Base-by-base conservation (phyloP, 2,113 vertebrate species). In the Pangasianodon gigas region DNA sequence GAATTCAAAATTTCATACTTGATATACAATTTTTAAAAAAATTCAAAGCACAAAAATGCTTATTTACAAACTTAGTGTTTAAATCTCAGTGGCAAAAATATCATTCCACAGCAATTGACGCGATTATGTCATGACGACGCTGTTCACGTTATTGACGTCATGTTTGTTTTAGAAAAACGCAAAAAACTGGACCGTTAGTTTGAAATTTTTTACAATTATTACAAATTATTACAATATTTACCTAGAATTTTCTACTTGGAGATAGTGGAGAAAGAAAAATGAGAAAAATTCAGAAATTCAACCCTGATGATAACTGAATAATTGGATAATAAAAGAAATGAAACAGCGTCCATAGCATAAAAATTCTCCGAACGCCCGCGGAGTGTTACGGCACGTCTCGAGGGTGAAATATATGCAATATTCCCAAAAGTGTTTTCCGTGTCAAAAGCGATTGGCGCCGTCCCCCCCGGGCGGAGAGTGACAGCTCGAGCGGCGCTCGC, bases 401-500 rank as follows among this genome's bases (percentile, higher is more conserved):
- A 37, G 74, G 52, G 69, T 85, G 84, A 90, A 90, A 89, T 85
- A 85, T 83, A 88, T 82, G 85, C 85, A 90, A 92, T 87, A 87
- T 90, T 89, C 89, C 90, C 90, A 87, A 90, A 90, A 88, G 82
- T 85, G 82, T 88, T 85, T 85, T 90, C 54, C 56, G 62, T 91
- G 90, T 89, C 92, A 89, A 79, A 93, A 88, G 65, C 86, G 88
- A 91, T 92, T 87, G 85, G 46, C 74, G 46, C 89, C 79, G 90
- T 91, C 77, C 84, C 87, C 88, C 71, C 81, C 86, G 84, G 90
- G 85, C 71, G 88, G 52, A 90, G 91, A 88, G 46, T 90, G 91
- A 91, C 91, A 91, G 91, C 86, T 93, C 90, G 86, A 71, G 86
- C 89, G 11, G 37, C 26, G 26, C 88, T 89, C 88, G 51, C 80